Conservation (phyloP, 2,888 invertebrate species). For the Pachycephus smyrnensis region DNA sequence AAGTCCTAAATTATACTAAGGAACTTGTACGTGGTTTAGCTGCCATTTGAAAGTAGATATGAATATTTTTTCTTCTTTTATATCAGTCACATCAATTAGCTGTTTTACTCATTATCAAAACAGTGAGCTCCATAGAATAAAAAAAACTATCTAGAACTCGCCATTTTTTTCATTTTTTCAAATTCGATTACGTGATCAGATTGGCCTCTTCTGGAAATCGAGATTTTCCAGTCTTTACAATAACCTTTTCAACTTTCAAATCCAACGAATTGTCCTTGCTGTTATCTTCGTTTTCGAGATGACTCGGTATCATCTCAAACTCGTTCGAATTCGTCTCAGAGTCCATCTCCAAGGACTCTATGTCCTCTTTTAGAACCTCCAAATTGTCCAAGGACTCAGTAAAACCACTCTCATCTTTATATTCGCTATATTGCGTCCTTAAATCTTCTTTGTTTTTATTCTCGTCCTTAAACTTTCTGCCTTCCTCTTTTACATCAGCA, state of each 20-base stretch:
- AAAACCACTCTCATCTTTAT: conserved; percentile 23
- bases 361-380: conserved; percentile 27
- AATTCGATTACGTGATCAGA: conserved; percentile 28
- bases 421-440: conserved; percentile 25
- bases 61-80: not conserved
- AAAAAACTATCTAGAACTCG: not conserved
- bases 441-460: not conserved
- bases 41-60: not conserved
- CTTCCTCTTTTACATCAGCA: not conserved
- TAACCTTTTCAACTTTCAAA: conserved; percentile 45
- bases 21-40: not conserved
- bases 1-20: not conserved
- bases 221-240: conserved; percentile 35
- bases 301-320: conserved; percentile 51
- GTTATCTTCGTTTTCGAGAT: conserved; percentile 44
- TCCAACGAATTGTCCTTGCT: conserved; percentile 44
- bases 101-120: not conserved
- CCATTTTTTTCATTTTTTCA: not conserved
- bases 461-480: conserved; percentile 1
- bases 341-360: conserved; percentile 36
- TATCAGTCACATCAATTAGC: not conserved
- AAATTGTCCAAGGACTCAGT: conserved; percentile 2
- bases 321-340: conserved; percentile 51
- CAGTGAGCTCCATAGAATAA: not conserved
- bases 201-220: conserved; percentile 43